Conservation (phyloP, 2,888 invertebrate species). For the Volucella zonaria region DNA sequence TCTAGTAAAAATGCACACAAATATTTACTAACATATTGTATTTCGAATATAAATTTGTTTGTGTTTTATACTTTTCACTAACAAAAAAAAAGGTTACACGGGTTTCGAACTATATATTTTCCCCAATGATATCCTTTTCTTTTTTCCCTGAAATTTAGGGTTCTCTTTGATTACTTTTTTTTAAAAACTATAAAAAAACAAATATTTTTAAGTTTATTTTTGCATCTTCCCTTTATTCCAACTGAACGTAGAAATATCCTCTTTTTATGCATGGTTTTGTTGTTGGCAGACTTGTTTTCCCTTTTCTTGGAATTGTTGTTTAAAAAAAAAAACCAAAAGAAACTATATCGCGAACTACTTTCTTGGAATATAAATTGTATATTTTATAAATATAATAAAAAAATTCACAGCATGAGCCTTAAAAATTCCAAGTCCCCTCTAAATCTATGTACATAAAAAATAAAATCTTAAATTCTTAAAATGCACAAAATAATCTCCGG, state of each 20-base stretch:
- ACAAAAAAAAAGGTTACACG: not conserved
- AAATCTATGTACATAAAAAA: too few species aligned
- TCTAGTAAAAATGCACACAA: not conserved
- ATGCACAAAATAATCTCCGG: too few species aligned
- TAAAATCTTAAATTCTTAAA: too few species aligned
- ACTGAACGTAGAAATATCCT: slow-evolving; percentile 65
- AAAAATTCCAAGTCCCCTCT: too few species aligned
- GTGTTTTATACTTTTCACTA: not conserved
- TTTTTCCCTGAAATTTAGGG: not conserved
- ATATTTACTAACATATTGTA: not conserved
- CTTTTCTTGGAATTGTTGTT: not conserved
- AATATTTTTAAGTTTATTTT: slow-evolving; percentile 25
- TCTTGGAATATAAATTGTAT: not conserved
- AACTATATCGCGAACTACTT: slow-evolving; percentile 14
- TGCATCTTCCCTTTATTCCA: slow-evolving; percentile 49
- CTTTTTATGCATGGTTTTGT: slow-evolving; percentile 62
- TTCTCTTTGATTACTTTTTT: not conserved
- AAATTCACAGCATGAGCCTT: not conserved
- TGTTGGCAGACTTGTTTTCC: slow-evolving; percentile 61
- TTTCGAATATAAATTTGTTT: not conserved
- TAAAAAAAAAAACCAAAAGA: not conserved
- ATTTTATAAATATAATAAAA: not conserved
- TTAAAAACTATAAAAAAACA: not conserved
- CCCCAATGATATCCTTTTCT: not conserved
- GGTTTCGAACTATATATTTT: too few species aligned